Evolutionary conservation across 2,797 vertebrate genomes (phyloP).

Genomic region (Cossypha niveicapilla): DNA sequence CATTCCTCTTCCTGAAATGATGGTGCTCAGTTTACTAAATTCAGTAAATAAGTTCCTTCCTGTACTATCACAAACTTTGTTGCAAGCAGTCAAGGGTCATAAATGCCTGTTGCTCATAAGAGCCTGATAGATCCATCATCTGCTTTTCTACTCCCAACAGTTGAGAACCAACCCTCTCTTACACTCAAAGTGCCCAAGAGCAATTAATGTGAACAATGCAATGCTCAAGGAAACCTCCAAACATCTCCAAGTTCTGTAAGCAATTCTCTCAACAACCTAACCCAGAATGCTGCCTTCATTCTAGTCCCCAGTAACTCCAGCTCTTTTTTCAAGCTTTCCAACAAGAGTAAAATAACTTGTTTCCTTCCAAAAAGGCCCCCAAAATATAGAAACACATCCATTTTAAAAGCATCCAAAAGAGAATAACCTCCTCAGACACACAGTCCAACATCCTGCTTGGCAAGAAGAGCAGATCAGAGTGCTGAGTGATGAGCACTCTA

Average conservation of each 20-base stretch:
- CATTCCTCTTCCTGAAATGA: neutral
- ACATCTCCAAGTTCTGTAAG: neutral
- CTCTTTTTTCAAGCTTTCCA: neutral
- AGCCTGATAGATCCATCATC: fast-evolving
- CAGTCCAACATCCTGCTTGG: neutral
- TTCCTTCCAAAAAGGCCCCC: neutral
- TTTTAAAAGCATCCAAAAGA: neutral
- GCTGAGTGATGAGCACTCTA: neutral
- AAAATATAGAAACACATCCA: neutral
- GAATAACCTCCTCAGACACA: neutral
- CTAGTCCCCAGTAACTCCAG: neutral
- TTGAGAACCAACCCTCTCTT: fast-evolving
- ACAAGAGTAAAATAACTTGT: neutral
- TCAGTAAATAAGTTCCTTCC: neutral
- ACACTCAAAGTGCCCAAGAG: neutral
- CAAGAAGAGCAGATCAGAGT: neutral
- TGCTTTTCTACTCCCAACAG: neutral
- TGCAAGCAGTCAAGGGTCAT: neutral
- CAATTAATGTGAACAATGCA: neutral
- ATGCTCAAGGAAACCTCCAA: neutral
- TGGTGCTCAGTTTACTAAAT: neutral
- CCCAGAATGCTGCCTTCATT: neutral
- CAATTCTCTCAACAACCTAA: neutral
- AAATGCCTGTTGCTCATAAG: neutral
- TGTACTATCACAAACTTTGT: neutral